phyloP scores from a whole-genome alignment of 2,113 vertebrate species.

The Sphyrna mokarran region DNA sequence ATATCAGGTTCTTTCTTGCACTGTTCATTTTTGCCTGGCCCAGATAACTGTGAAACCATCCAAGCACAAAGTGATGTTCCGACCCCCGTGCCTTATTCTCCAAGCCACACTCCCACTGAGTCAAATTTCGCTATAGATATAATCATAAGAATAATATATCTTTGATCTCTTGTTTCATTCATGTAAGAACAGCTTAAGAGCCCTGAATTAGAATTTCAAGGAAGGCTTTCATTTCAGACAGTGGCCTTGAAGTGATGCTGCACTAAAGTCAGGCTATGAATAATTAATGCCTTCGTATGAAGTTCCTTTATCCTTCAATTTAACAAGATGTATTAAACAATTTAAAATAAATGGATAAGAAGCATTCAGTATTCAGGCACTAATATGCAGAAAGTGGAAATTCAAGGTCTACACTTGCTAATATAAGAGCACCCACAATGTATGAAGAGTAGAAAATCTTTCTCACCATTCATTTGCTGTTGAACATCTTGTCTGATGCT shows the following conservation, averaged over 20 bases:
- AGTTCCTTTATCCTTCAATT: not conserved
- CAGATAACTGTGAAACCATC: not conserved
- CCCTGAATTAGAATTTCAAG: not conserved
- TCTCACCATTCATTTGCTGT: not conserved
- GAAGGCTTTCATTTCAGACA: not conserved
- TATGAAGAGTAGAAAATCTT: not conserved
- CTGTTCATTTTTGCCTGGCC: not conserved
- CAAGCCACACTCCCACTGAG: not conserved
- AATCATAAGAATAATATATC: not conserved
- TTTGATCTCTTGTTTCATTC: not conserved
- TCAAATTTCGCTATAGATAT: not conserved
- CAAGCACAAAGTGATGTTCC: not conserved
- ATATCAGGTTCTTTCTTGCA: not conserved
- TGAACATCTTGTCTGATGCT: not conserved
- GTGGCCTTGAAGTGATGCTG: not conserved
- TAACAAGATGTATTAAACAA: not conserved
- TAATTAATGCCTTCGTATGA: not conserved
- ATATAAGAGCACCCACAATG: not conserved
- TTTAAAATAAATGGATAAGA: slow-evolving; percentile 8
- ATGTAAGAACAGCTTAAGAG: not conserved
- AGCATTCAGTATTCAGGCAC: not conserved
- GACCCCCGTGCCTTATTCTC: not conserved
- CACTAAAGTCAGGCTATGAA: not conserved
- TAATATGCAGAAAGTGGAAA: not conserved
- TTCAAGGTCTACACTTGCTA: not conserved